phyloP scores from a whole-genome alignment of 2,113 vertebrate genomes.

The Austrofundulus limnaeus region DNA sequence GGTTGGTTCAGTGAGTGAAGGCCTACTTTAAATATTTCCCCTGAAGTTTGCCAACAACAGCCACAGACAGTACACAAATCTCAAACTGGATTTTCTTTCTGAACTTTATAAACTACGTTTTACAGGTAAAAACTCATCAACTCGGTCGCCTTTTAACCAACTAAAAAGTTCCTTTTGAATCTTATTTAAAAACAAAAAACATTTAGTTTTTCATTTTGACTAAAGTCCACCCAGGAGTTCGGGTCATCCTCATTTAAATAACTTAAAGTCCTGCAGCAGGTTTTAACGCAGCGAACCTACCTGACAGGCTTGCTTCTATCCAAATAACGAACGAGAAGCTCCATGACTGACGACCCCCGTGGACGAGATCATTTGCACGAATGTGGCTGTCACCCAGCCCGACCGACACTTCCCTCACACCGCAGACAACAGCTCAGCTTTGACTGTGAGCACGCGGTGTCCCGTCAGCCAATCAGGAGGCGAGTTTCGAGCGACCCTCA shows the following conservation, averaged over 20 bases:
- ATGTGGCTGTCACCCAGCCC: neutral
- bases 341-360: conserved; percentile 51
- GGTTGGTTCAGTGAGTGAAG: conserved; percentile 26
- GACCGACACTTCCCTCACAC: neutral
- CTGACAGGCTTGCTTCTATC: conserved; percentile 61
- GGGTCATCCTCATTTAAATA: neutral
- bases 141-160: neutral
- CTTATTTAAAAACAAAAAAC: neutral
- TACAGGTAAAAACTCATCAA: too few species aligned
- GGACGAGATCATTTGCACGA: neutral
- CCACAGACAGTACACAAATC: neutral
- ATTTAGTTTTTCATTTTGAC: neutral
- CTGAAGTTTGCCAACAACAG: conserved; percentile 12
- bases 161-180: neutral
- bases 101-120: neutral
- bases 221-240: neutral
- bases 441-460: neutral
- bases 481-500: conserved; percentile 26
- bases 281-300: conserved; percentile 25
- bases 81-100: neutral
- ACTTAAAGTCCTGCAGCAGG: accelerated
- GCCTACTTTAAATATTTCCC: conserved; percentile 30
- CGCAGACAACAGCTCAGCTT: neutral
- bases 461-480: conserved; percentile 51
- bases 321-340: conserved; percentile 66